Evolutionary conservation across 2,888 invertebrate genomes (phyloP), one percentile per base, ranked within the genome.

Genomic region (Theretra japonica): DNA sequence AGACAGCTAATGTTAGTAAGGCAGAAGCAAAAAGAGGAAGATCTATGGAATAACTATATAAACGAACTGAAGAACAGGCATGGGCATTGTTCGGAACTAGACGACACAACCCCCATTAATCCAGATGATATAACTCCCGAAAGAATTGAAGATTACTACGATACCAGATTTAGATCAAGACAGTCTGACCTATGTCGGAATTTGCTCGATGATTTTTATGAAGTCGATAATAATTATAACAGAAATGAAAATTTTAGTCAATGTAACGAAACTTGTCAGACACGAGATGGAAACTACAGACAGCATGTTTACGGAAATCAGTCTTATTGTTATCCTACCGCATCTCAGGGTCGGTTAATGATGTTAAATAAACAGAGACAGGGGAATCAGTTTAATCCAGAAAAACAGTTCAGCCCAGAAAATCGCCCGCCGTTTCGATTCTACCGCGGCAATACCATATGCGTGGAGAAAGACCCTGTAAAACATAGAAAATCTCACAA

Each of bases 31-130:
- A 90, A 87, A 76, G 81, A 88, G 69, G 82, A 78, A 62, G 85
- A 88, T 72, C 76, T 81, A 1, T 91, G 90, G 89, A 88, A 90
- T 74, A 90, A 88, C 71, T 91, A 88, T 65, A 88, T 93, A n/a
- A 88, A 89, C 59, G 80, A 86, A 56, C 79, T 91, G 53, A 89
- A 87, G 74, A 87, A 82, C 72, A 92, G 86, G 77, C 87, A 90
- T 69, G 72, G 70, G 33, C 74, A 59, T 56, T 8, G 75, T 75
- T 73, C 75, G 71, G 21, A 74, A 21, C 62, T 76, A 21, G 48
- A 62, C 0, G 70, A 71, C 30, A 68, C 75, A 70, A 65, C 70
- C 4, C 77, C 75, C n/a, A 74, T 76, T 30, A 73, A 73, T n/a
- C 73, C 74, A 11, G 74, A 75, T 25, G 79, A 84, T 17, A 50